Evolutionary conservation across 2,888 invertebrate species (phyloP), one percentile per base, ranked within the genome.

Genomic region (Ectemnius cavifrons): DNA sequence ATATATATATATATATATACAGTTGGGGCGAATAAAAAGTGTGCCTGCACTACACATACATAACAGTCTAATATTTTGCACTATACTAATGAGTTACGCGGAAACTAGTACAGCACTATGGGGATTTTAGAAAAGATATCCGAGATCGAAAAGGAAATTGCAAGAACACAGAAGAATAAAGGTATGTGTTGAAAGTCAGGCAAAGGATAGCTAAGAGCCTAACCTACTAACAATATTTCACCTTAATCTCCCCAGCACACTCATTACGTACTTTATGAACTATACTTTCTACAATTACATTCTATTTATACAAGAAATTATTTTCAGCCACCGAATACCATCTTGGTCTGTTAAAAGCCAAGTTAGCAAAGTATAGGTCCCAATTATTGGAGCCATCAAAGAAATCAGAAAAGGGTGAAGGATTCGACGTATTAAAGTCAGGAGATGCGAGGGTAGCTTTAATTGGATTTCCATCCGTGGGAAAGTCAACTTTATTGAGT

Each of bases 161-260:
- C 98, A 16, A 94, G 98, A 84, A 99, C 99, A 18, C 99, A 99
- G 91, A 99, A 99, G 92, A 99, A 99, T 92, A 99, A 99, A 96
- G 99, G 98, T 98, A 82, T 65, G 70, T 77, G 57, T 63, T 64
- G 67, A 27, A 58, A 52, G 71, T n/a, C 58, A 11, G 37, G 37
- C 37, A 37, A 11, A 37, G 37, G 11, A 11, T 37, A 23, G 23
- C 52, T 8, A 49, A 45, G n/a, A 28, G 13, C 11, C n/a, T 47
- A 61, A 60, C 67, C 14, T 23, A 23, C 23, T 23, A 23, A 23
- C 61, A 57, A 63, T 75, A 69, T 45, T 66, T 71, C 72, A 76
- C 67, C 68, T 63, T 52, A 67, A 5, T 37, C 73, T 62, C 13
- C 73, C 59, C n/a, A 37, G 4, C 66, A 28, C 47, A 52, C 52